A percentile compares a stretch with the other conserved stretches of the same genome.
phyloP scores from a whole-genome alignment of 2,113 vertebrate genomes.

The Chascanopsetta lugubris region DNA sequence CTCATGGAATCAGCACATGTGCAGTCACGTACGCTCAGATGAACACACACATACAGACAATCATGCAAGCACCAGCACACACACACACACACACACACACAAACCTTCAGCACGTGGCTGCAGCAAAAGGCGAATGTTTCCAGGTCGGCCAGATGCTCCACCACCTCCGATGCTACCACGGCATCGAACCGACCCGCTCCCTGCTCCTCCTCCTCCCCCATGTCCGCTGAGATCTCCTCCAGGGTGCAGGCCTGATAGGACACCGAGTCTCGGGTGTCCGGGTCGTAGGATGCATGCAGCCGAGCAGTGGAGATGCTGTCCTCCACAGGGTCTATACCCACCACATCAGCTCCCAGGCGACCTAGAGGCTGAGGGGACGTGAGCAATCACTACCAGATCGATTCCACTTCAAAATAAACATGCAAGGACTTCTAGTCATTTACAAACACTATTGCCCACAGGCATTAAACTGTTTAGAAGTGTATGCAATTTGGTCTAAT shows the following conservation, averaged over 20 bases:
- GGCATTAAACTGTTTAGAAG: background rate
- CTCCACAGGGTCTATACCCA: slow-evolving; percentile 93
- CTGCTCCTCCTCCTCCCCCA: slow-evolving; percentile 39
- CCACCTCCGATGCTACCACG: slow-evolving; percentile 93
- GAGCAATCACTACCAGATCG: background rate
- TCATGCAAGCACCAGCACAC: slow-evolving; percentile 14
- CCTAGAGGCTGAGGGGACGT: slow-evolving; percentile 86
- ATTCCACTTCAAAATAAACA: background rate
- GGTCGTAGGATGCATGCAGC: slow-evolving; percentile 89
- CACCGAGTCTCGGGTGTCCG: slow-evolving; percentile 81
- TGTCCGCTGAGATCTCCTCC: slow-evolving; percentile 86
- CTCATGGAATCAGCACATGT: slow-evolving; percentile 8
- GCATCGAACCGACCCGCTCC: slow-evolving; percentile 82
- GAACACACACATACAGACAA: slow-evolving; percentile 18
- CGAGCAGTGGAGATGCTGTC: slow-evolving; percentile 90
- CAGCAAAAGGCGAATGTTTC: slow-evolving; percentile 90
- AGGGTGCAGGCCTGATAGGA: slow-evolving; percentile 86
- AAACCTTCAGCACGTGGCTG: slow-evolving; percentile 89
- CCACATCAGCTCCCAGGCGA: slow-evolving; percentile 89
- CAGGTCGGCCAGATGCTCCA: slow-evolving; percentile 93
- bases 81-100: slow-evolving; percentile 18
- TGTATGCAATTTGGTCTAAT: background rate
- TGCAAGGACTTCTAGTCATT: too few relatives aligned
- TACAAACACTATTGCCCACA: background rate
- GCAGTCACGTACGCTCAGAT: slow-evolving; percentile 5